Conservation (phyloP, 2,888 invertebrate genomes). For the Lacanobia wlatinum region DNA sequence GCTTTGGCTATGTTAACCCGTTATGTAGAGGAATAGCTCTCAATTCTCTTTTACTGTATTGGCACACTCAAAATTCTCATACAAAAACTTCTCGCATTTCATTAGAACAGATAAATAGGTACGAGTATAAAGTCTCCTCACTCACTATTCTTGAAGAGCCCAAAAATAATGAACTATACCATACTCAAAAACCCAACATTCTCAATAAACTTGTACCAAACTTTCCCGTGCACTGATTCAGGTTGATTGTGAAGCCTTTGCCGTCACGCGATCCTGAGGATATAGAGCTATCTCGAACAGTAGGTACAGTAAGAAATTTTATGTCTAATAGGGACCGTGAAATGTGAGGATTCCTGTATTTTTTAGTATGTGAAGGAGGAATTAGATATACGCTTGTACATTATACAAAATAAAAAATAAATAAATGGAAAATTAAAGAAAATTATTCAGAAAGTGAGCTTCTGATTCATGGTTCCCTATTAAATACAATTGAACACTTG, state of each 20-base stretch:
- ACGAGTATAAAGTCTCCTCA: not conserved
- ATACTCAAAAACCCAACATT: slow-evolving; percentile 16
- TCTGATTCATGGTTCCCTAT: too few relatives aligned
- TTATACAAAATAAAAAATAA: too few relatives aligned
- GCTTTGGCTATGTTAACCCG: not conserved
- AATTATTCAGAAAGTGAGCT: too few relatives aligned
- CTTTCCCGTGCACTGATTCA: slow-evolving; percentile 77
- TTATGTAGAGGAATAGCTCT: not conserved
- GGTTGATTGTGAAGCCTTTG: slow-evolving; percentile 76
- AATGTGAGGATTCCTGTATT: slow-evolving; percentile 13
- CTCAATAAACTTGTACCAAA: slow-evolving; percentile 74
- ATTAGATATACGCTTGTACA: not conserved
- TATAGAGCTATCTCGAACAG: slow-evolving; percentile 58
- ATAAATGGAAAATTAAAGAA: too few relatives aligned
- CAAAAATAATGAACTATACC: too few relatives aligned
- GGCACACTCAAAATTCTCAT: not conserved
- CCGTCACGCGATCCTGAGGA: slow-evolving; percentile 78
- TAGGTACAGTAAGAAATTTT: slow-evolving; percentile 46
- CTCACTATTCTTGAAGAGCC: too few relatives aligned
- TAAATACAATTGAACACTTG: too few relatives aligned
- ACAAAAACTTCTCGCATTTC: not conserved
- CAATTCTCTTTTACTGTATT: not conserved
- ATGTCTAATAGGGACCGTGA: slow-evolving; percentile 35
- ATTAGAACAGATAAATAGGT: not conserved
- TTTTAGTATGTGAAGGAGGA: not conserved